These are phyloP conservation scores for Cydia amplana DNA, from an alignment of 1,140 invertebrate species.

Conservation along the genomic window DNA sequence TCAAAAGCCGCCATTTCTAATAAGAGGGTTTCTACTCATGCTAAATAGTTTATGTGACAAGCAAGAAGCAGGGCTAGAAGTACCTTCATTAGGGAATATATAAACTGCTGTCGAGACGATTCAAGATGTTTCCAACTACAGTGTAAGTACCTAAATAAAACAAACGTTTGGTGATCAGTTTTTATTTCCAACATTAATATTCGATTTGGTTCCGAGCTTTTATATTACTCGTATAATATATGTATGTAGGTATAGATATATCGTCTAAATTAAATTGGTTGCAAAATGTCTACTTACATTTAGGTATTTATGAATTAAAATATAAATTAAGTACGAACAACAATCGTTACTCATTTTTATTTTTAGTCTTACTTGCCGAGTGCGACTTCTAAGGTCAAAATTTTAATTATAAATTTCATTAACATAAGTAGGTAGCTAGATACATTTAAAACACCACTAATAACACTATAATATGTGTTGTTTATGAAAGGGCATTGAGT, in stretches of 20 bases:
- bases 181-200: constrained; percentile 29
- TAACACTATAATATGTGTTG: no score
- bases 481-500: no score
- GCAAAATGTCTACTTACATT: not conserved
- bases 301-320: not conserved
- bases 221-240: not conserved
- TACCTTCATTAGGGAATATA: not conserved
- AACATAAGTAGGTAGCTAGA: not conserved
- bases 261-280: not conserved
- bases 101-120: not conserved
- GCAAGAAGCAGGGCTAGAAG: not conserved
- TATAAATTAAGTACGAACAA: constrained; percentile 29
- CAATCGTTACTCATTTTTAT: not conserved
- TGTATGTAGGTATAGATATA: not conserved
- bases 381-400: not conserved
- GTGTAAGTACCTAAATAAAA: constrained; percentile 1
- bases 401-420: not conserved
- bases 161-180: constrained; percentile 5
- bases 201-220: constrained; percentile 11
- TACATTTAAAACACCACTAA: no score
- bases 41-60: not conserved
- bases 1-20: not conserved
- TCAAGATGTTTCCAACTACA: not conserved
- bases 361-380: not conserved
- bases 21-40: not conserved